Conservation (phyloP, 2,888 invertebrate genomes). For the Tineola bisselliella region DNA sequence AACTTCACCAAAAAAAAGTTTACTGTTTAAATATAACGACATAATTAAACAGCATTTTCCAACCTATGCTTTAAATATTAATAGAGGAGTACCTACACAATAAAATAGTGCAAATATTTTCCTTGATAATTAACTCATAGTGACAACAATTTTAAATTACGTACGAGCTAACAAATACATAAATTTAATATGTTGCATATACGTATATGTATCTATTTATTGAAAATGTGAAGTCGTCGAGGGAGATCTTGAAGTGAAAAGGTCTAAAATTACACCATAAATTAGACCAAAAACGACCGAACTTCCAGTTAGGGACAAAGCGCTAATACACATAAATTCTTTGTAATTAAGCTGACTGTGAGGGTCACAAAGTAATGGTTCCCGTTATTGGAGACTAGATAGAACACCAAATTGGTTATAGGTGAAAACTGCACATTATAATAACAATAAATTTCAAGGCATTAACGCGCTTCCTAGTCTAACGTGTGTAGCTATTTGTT, state of each 20-base stretch:
- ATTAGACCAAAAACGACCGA: conserved; percentile 13
- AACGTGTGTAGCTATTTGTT: too few relatives aligned
- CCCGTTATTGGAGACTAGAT: conserved; percentile 1
- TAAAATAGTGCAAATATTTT: too few relatives aligned
- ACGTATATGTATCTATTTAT: background rate
- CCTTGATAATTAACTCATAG: too few relatives aligned
- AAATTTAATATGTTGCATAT: background rate
- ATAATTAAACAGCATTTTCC: too few relatives aligned
- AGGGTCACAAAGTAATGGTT: conserved; percentile 17
- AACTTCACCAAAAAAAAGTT: too few relatives aligned
- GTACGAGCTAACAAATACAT: background rate
- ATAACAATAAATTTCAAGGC: too few relatives aligned
- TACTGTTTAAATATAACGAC: too few relatives aligned
- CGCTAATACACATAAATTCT: conserved; percentile 28
- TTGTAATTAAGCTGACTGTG: conserved; percentile 24
- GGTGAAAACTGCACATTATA: background rate
- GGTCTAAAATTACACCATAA: conserved; percentile 13
- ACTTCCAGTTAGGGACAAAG: conserved; percentile 21
- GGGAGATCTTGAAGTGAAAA: conserved; percentile 1
- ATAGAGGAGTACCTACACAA: too few relatives aligned
- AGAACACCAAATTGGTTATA: background rate
- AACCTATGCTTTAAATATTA: too few relatives aligned
- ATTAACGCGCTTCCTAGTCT: too few relatives aligned
- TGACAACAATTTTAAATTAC: too few relatives aligned
- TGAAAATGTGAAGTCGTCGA: background rate